phyloP scores from a whole-genome alignment of 2,113 vertebrate genomes.

The Pachypanchax playfairii region DNA sequence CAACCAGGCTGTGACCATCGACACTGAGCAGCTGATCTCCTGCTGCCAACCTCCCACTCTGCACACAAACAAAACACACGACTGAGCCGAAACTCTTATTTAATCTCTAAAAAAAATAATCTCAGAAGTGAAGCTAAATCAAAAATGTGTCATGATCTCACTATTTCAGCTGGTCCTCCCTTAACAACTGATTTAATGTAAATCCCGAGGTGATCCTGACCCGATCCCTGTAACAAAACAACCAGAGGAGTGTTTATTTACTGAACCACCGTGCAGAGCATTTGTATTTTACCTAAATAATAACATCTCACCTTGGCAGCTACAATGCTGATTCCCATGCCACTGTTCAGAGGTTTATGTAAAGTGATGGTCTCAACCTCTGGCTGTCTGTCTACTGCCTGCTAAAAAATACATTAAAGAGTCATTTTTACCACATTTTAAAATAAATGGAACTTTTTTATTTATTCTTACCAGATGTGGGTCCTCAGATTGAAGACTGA shows the following conservation, averaged over 20 bases:
- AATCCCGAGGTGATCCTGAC: slow-evolving; percentile 89
- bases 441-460: background rate
- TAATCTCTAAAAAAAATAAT: background rate
- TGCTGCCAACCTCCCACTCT: slow-evolving; percentile 87
- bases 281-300: background rate
- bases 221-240: slow-evolving; percentile 82
- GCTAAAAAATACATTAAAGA: slow-evolving; percentile 16
- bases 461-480: slow-evolving; percentile 75
- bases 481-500: slow-evolving; percentile 78
- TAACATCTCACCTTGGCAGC: slow-evolving; percentile 89
- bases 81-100: background rate
- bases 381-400: slow-evolving; percentile 84
- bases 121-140: no score
- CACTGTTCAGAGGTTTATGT: slow-evolving; percentile 87
- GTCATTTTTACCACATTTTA: background rate
- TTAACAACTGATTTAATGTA: slow-evolving; percentile 93
- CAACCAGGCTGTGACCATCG: slow-evolving; percentile 89
- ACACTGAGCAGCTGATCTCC: slow-evolving; percentile 94
- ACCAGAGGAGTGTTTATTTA: background rate
- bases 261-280: background rate
- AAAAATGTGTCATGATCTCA: slow-evolving; percentile 57
- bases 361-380: slow-evolving; percentile 87
- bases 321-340: slow-evolving; percentile 94
- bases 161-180: slow-evolving; percentile 91
- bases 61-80: background rate